A percentile compares a stretch with the other conserved stretches of the same genome.
Evolutionary conservation across 2,797 vertebrate species (phyloP).

Genomic region (Pipistrellus kuhlii): DNA sequence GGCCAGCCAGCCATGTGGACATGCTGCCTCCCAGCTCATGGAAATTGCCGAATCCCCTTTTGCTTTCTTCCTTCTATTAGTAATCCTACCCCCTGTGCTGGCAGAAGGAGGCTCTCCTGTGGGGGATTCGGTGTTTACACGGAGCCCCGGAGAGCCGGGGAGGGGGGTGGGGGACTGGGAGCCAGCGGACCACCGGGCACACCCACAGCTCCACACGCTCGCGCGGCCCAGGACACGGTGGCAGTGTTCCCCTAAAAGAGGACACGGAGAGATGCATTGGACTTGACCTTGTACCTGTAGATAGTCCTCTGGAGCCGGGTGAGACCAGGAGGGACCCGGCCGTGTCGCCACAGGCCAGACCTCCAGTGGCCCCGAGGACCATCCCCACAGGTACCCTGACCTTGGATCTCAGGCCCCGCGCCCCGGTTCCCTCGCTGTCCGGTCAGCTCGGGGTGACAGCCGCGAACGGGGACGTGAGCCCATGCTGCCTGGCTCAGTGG

Average conservation of each 20-base stretch:
- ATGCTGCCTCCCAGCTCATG: too few relatives aligned
- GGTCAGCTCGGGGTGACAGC: neutral
- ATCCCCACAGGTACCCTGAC: too few relatives aligned
- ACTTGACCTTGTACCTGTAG: neutral
- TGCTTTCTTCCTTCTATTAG: too few relatives aligned
- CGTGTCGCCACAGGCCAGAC: neutral
- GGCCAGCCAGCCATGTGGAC: too few relatives aligned
- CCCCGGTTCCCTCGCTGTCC: neutral
- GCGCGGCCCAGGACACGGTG: neutral
- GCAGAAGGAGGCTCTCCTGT: neutral
- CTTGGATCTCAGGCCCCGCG: neutral
- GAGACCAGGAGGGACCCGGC: neutral
- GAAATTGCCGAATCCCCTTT: too few relatives aligned
- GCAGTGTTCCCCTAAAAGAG: neutral
- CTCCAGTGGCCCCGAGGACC: too few relatives aligned
- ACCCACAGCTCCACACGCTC: neutral
- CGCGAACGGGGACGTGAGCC: neutral
- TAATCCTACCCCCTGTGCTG: too few relatives aligned
- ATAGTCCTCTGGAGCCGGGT: neutral
- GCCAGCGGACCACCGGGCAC: neutral
- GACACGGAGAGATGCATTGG: neutral
- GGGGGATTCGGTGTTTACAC: neutral
- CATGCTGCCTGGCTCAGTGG: neutral
- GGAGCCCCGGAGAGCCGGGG: neutral
- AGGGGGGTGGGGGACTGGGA: neutral